A percentile compares a stretch with the other conserved stretches of the same genome.
phyloP scores from a whole-genome alignment of 2,113 vertebrate genomes.

The Pterophyllum scalare region DNA sequence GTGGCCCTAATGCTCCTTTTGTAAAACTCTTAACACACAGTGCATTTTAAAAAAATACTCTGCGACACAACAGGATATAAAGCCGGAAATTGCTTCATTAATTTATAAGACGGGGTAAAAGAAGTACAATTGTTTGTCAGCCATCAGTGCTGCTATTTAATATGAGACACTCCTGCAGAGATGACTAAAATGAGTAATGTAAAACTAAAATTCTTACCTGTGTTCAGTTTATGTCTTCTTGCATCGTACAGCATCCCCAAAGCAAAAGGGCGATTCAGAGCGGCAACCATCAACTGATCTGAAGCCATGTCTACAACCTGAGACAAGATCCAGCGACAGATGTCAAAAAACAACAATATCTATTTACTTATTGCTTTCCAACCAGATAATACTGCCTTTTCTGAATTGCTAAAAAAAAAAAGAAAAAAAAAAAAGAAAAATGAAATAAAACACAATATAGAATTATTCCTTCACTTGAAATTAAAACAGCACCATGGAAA shows the following conservation, averaged over 20 bases:
- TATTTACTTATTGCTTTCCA: background rate
- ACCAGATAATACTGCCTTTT: background rate
- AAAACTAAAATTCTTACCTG: background rate
- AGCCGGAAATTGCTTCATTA: background rate
- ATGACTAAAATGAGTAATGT: background rate
- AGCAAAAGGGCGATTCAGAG: conserved; percentile 22
- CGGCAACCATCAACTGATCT: background rate
- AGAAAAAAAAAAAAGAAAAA: too few species aligned
- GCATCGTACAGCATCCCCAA: conserved; percentile 13
- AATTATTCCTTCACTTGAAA: too few species aligned
- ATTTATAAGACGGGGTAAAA: background rate
- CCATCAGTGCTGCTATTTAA: background rate
- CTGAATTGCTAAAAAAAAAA: too few species aligned
- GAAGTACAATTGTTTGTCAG: too few species aligned
- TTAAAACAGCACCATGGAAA: too few species aligned
- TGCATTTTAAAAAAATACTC: fast-evolving
- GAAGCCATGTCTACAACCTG: background rate
- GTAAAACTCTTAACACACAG: background rate
- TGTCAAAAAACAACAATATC: background rate
- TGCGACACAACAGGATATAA: background rate
- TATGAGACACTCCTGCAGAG: background rate
- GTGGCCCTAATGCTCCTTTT: too few species aligned
- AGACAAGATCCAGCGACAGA: background rate
- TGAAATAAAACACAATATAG: too few species aligned
- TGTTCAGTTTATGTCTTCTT: background rate